Evolutionary conservation across 1,140 invertebrate genomes (phyloP).

Genomic region (Triops cancriformis): DNA sequence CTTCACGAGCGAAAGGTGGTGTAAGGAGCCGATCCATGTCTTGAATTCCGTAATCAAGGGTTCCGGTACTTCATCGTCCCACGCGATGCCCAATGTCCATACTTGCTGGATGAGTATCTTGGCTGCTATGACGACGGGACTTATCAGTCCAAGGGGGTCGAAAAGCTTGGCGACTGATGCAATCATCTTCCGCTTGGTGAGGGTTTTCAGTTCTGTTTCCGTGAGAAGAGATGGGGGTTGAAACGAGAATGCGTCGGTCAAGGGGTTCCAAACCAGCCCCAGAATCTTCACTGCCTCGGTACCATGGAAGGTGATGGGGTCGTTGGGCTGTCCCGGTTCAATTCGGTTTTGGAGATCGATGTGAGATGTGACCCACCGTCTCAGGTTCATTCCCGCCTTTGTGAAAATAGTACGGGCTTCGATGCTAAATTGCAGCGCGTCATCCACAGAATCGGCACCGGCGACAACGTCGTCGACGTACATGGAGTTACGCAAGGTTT

Average conservation of each 20-base stretch:
- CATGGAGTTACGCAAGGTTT: conserved; percentile 29
- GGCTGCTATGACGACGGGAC: conserved; percentile 36
- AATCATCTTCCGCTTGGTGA: conserved; percentile 35
- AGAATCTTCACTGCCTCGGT: conserved; percentile 28
- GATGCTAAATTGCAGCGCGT: conserved; percentile 30
- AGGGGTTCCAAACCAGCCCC: conserved; percentile 30
- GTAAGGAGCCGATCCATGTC: conserved; percentile 18
- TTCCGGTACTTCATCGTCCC: conserved; percentile 38
- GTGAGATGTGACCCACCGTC: conserved; percentile 33
- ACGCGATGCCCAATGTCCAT: conserved; percentile 37
- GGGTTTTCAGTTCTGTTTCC: neutral
- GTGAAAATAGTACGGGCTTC: conserved; percentile 30
- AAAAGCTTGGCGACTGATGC: conserved; percentile 37
- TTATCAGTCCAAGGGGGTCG: conserved; percentile 41
- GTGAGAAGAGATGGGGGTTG: neutral
- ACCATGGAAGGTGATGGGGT: conserved; percentile 16
- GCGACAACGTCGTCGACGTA: conserved; percentile 29
- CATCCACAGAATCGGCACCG: conserved; percentile 30
- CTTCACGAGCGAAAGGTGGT: neutral
- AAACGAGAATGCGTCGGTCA: conserved; percentile 16
- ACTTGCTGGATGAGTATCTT: conserved; percentile 42
- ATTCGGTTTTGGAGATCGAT: conserved; percentile 31
- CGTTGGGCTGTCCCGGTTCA: conserved; percentile 27
- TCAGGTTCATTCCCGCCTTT: conserved; percentile 33
- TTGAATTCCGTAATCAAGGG: conserved; percentile 29